These are phyloP conservation scores for Psittacara wagleri DNA, from an alignment of 2,113 vertebrate species.

Conservation along the genomic window DNA sequence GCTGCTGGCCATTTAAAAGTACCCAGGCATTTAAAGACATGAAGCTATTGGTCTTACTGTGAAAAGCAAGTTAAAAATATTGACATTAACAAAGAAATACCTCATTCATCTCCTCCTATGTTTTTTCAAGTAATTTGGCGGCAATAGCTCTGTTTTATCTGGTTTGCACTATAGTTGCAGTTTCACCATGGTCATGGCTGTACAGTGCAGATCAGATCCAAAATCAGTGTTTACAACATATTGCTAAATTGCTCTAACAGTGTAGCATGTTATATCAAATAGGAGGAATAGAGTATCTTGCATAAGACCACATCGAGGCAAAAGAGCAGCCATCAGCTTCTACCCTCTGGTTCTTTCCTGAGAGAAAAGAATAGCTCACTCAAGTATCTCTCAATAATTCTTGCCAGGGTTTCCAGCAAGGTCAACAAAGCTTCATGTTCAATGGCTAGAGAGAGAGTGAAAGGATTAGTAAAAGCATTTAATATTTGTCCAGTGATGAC, in stretches of 20 bases:
- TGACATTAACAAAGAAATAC: background rate
- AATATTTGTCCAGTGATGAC: constrained; percentile 35
- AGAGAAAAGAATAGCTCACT: constrained; percentile 25
- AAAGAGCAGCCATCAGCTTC: constrained; percentile 43
- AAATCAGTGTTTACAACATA: background rate
- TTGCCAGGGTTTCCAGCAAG: constrained; percentile 41
- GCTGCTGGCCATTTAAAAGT: constrained; percentile 19
- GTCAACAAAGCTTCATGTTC: constrained; percentile 59
- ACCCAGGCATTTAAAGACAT: background rate
- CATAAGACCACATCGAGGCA: background rate
- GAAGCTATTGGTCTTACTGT: background rate
- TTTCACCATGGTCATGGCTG: background rate
- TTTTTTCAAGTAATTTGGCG: background rate
- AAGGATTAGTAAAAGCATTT: constrained; percentile 52
- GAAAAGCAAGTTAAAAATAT: background rate
- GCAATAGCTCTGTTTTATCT: background rate
- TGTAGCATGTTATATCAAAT: background rate
- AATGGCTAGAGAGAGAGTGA: constrained; percentile 18
- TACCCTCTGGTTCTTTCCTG: constrained; percentile 11
- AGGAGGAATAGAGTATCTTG: background rate
- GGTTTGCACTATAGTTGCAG: background rate
- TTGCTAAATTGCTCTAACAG: background rate
- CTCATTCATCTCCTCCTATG: background rate
- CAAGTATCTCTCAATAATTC: constrained; percentile 47
- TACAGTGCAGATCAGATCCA: background rate